These are phyloP conservation scores for Coracias cyanogaster DNA, from an alignment of 2,797 vertebrate genomes.

Conservation along the genomic window DNA sequence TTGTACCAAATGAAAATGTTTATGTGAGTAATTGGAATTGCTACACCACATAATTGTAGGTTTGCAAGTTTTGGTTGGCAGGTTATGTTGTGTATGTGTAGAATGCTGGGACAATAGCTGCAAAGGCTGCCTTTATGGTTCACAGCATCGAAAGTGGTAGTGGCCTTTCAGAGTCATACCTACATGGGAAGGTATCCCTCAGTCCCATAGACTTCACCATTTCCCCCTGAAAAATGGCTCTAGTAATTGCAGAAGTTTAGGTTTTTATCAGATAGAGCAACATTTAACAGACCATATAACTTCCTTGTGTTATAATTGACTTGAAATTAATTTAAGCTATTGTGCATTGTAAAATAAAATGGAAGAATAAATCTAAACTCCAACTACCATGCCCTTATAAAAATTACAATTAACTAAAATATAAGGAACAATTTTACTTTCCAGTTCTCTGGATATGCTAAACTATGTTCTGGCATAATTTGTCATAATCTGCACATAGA, in stretches of 20 bases:
- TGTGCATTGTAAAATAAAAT: not conserved
- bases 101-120: not conserved
- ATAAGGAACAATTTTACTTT: not conserved
- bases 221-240: not conserved
- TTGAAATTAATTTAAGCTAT: not conserved
- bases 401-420: not conserved
- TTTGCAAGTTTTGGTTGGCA: not conserved
- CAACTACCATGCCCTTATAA: not conserved
- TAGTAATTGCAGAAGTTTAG: not conserved
- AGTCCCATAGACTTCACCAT: not conserved
- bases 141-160: not conserved
- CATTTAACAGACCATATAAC: not conserved
- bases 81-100: not conserved
- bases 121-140: not conserved
- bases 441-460: not conserved
- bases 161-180: not conserved
- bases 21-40: not conserved
- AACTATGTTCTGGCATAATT: not conserved
- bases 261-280: not conserved
- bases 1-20: not conserved
- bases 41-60: not conserved
- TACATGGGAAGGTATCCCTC: not conserved
- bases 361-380: not conserved
- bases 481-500: not conserved
- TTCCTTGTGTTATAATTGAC: not conserved